Percentiles rank a stretch among this genome's conserved stretches.
phyloP scores from a whole-genome alignment of 1,140 invertebrate species.

The Hyles euphorbiae region DNA sequence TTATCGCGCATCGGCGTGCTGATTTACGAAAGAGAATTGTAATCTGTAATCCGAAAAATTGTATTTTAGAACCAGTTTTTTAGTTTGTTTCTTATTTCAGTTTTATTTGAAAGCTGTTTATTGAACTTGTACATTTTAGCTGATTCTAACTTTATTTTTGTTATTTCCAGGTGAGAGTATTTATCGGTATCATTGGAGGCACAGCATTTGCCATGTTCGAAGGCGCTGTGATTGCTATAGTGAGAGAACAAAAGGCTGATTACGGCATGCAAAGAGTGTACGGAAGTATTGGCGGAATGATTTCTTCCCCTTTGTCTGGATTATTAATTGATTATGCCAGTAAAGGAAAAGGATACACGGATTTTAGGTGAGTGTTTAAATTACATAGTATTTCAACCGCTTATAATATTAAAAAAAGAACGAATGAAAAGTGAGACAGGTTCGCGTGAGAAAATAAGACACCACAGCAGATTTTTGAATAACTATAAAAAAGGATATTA shows the following conservation, averaged over 20 bases:
- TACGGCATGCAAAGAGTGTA: conserved; percentile 88
- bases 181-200: conserved; percentile 83
- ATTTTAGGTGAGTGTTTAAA: conserved; percentile 78
- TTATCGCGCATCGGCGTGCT: no score
- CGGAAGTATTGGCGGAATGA: conserved; percentile 86
- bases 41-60: no score
- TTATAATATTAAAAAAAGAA: no score
- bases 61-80: no score
- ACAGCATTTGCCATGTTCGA: conserved; percentile 90
- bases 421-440: no score
- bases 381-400: not conserved
- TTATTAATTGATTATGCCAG: conserved; percentile 82
- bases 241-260: conserved; percentile 86
- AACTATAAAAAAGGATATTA: no score
- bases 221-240: conserved; percentile 86
- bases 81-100: no score
- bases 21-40: no score
- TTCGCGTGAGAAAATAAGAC: no score
- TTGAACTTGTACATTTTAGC: not conserved
- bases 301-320: conserved; percentile 86
- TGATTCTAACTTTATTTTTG: conserved; percentile 2
- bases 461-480: no score
- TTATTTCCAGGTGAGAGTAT: conserved; percentile 77
- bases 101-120: no score
- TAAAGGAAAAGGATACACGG: conserved; percentile 78